These are phyloP conservation scores for Pseudonaja textilis DNA, from an alignment of 2,113 vertebrate genomes.

Conservation along the genomic window DNA sequence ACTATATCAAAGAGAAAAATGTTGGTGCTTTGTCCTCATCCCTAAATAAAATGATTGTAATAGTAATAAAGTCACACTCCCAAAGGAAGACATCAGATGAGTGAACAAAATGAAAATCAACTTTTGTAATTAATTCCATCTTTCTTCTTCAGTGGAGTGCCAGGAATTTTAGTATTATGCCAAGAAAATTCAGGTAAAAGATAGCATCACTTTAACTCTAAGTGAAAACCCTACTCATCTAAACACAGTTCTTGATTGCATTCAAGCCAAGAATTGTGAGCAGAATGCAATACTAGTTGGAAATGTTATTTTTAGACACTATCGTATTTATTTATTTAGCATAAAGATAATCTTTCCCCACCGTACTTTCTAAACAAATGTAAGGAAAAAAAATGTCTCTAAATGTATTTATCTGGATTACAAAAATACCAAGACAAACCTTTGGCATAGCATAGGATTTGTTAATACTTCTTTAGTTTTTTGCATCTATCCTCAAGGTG, in stretches of 20 bases:
- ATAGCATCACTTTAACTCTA: not conserved
- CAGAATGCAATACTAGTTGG: not conserved
- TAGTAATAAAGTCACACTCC: not conserved
- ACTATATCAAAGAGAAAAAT: not conserved
- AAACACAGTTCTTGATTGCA: not conserved
- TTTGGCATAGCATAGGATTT: not conserved
- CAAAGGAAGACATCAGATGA: not conserved
- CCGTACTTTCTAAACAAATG: not conserved
- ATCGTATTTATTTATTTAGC: not conserved
- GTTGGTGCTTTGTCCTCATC: not conserved
- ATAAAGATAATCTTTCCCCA: not conserved
- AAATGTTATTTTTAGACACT: not conserved
- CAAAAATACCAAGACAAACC: not conserved
- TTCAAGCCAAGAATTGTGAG: not conserved
- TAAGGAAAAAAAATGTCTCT: too few species aligned
- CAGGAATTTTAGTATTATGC: not conserved
- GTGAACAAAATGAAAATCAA: not conserved
- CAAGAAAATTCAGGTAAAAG: not conserved
- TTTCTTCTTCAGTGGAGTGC: not conserved
- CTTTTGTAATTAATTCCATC: not conserved
- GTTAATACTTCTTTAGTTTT: not conserved
- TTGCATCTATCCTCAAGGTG: not conserved
- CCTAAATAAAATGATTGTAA: not conserved
- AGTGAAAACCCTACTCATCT: not conserved
- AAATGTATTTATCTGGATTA: not conserved